These are phyloP conservation scores for Drosophila affinis DNA, from an alignment of 2,888 invertebrate genomes.

Conservation along the genomic window DNA sequence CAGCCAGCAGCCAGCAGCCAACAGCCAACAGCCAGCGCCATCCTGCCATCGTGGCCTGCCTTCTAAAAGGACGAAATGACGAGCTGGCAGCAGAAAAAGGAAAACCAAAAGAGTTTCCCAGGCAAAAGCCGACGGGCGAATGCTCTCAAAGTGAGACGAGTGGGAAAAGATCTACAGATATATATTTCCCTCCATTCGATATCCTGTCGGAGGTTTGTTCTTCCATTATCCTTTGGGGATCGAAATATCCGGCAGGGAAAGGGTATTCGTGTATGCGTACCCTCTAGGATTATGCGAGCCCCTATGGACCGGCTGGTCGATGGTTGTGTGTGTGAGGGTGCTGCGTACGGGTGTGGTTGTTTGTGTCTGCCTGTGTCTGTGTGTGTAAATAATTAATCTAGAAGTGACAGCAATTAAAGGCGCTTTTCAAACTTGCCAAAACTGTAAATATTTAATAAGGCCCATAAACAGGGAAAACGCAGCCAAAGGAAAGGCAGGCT, in stretches of 20 bases:
- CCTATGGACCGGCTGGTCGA: too few relatives aligned
- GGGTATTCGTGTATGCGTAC: too few relatives aligned
- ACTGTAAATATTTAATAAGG: slow-evolving; percentile 76
- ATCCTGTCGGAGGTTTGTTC: too few relatives aligned
- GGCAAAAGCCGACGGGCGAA: background rate
- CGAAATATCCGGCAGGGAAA: too few relatives aligned
- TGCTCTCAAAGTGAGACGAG: background rate
- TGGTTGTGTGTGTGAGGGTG: background rate
- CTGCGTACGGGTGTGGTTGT: background rate
- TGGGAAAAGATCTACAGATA: too few relatives aligned
- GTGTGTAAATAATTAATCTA: slow-evolving; percentile 73
- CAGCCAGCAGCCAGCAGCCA: too few relatives aligned
- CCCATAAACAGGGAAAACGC: slow-evolving; percentile 57
- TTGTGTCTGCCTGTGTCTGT: slow-evolving; percentile 20
- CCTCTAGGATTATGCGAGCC: too few relatives aligned
- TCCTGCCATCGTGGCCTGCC: too few relatives aligned
- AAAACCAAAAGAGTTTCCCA: background rate
- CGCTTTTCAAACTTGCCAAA: slow-evolving; percentile 64
- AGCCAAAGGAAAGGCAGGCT: slow-evolving; percentile 12
- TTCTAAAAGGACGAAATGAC: background rate
- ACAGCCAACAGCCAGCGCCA: too few relatives aligned
- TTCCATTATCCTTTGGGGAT: too few relatives aligned
- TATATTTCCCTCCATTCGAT: too few relatives aligned
- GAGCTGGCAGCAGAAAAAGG: background rate
- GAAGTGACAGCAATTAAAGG: slow-evolving; percentile 78